Conservation (phyloP, 2,888 invertebrate species). For the Volucella inanis region DNA sequence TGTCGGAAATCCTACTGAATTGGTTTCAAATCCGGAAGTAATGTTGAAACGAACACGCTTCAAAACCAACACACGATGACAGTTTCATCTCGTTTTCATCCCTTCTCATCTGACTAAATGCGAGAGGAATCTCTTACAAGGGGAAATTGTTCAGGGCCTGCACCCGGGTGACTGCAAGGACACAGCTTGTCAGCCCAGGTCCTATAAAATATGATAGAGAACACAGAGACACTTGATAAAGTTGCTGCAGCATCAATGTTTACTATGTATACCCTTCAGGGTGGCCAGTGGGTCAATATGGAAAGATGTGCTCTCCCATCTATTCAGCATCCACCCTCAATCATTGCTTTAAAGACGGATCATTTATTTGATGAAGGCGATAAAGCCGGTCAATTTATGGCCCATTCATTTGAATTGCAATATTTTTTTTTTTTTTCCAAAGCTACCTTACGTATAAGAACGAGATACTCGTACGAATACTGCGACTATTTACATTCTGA, state of each 20-base stretch:
- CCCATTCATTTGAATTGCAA: slow-evolving; percentile 51
- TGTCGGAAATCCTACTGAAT: slow-evolving; percentile 16
- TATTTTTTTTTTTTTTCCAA: background rate
- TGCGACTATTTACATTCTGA: too few relatives aligned
- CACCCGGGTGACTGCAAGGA: slow-evolving; percentile 25
- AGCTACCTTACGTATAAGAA: too few relatives aligned
- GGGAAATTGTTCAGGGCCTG: slow-evolving; percentile 19
- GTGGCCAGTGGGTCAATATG: too few relatives aligned
- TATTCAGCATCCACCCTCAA: slow-evolving; percentile 6
- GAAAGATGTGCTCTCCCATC: too few relatives aligned
- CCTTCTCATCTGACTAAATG: slow-evolving; percentile 50
- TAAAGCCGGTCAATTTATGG: slow-evolving; percentile 58
- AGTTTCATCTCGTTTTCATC: slow-evolving; percentile 42
- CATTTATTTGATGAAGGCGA: slow-evolving; percentile 58
- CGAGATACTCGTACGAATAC: too few relatives aligned
- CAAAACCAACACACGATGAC: slow-evolving; percentile 40
- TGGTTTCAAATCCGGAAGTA: slow-evolving; percentile 35
- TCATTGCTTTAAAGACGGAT: slow-evolving; percentile 35
- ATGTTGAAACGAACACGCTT: slow-evolving; percentile 41
- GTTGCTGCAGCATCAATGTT: slow-evolving; percentile 46
- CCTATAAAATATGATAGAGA: slow-evolving; percentile 24
- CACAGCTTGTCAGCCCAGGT: slow-evolving; percentile 13
- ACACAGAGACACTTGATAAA: slow-evolving; percentile 34
- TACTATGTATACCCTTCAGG: background rate
- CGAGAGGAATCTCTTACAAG: slow-evolving; percentile 22